Evolutionary conservation across 2,888 invertebrate genomes (phyloP).

Genomic region (Sclerodermus sp.): DNA sequence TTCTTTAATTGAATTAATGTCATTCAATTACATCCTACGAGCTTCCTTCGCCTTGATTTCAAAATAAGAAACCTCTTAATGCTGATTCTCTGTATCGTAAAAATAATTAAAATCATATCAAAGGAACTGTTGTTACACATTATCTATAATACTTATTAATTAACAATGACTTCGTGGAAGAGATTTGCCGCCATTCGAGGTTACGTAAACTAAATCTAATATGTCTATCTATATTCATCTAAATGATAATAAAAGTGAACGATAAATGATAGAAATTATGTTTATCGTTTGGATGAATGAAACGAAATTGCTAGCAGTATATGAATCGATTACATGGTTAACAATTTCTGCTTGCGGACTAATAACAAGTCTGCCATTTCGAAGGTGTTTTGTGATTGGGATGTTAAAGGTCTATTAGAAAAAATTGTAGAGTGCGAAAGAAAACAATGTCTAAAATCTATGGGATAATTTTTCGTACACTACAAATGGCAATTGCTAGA

Average conservation of each 20-base stretch:
- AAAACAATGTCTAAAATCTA: no score
- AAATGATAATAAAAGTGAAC: constrained; percentile 31
- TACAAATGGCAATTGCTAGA: no score
- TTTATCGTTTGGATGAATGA: constrained; percentile 24
- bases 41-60: no score
- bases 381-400: no score
- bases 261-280: constrained; percentile 28
- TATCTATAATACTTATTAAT: constrained; percentile 6
- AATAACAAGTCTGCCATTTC: constrained; percentile 24
- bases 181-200: constrained; percentile 42
- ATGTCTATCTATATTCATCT: constrained; percentile 25
- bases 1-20: no score
- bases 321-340: constrained; percentile 19
- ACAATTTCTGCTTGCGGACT: constrained; percentile 28
- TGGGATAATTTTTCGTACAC: no score
- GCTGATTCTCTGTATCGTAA: no score
- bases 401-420: no score
- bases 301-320: constrained; percentile 28
- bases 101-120: no score
- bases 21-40: no score
- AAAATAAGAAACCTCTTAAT: no score
- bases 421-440: no score
- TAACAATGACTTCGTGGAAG: constrained; percentile 43
- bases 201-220: constrained; percentile 41
- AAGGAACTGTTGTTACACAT: background rate